These are phyloP conservation scores for Dolichoris vasculosae DNA, from an alignment of 1,140 invertebrate genomes.

Conservation along the genomic window DNA sequence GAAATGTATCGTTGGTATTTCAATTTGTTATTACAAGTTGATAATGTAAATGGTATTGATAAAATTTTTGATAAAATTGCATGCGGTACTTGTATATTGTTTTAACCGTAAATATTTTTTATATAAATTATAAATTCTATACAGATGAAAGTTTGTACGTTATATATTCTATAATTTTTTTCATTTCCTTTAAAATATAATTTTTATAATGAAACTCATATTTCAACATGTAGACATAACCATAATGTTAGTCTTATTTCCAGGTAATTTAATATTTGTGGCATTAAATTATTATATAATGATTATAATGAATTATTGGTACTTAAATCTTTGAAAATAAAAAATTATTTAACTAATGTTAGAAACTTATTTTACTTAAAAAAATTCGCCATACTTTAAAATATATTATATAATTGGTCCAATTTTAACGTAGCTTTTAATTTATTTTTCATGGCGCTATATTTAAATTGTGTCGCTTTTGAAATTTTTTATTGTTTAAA, in stretches of 20 bases:
- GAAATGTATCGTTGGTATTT: too few species aligned
- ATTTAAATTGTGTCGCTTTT: background rate
- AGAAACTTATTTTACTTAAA: background rate
- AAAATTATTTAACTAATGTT: background rate
- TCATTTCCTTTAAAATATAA: background rate
- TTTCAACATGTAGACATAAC: background rate
- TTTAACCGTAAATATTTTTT: too few species aligned
- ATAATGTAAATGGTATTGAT: too few species aligned
- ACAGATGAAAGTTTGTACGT: too few species aligned
- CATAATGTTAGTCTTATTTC: background rate
- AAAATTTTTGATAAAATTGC: too few species aligned
- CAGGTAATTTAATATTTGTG: background rate
- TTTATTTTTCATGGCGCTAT: background rate
- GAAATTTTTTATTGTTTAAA: too few species aligned
- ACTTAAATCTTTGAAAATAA: background rate
- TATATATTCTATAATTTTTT: background rate
- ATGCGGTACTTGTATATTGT: too few species aligned
- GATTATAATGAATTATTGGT: background rate
- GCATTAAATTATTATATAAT: background rate
- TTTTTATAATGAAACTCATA: background rate
- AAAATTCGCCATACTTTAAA: background rate
- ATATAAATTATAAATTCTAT: too few species aligned
- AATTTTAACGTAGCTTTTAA: background rate
- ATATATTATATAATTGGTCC: background rate
- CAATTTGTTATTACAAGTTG: too few species aligned